Percentiles rank a stretch among this genome's conserved stretches.
Conservation (phyloP, 2,113 vertebrate genomes). For the Copsychus sechellarum region DNA sequence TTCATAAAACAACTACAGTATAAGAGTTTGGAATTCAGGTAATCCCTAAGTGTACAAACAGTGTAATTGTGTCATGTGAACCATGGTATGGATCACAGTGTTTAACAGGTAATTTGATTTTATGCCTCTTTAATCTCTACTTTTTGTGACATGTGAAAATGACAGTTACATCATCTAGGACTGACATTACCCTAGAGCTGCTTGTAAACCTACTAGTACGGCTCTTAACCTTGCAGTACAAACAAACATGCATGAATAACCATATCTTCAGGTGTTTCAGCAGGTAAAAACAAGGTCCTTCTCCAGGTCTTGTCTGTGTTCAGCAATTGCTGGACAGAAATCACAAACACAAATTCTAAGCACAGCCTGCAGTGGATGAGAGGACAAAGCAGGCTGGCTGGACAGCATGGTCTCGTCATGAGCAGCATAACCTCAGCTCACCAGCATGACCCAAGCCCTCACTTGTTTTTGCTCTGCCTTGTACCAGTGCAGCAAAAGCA, state of each 20-base stretch:
- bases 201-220: not conserved
- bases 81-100: not conserved
- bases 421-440: not conserved
- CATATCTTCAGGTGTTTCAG: not conserved
- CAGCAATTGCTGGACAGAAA: not conserved
- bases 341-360: not conserved
- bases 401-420: rapidly evolving
- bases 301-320: not conserved
- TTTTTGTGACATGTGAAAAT: not conserved
- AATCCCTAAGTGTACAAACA: not conserved
- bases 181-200: not conserved
- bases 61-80: not conserved
- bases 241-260: not conserved
- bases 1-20: not conserved
- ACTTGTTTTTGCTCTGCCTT: not conserved
- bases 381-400: not conserved
- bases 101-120: not conserved
- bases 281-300: not conserved
- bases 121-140: not conserved
- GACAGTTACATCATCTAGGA: not conserved
- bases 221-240: not conserved
- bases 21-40: not conserved
- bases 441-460: not conserved
- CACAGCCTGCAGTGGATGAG: not conserved
- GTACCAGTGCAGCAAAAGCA: not conserved